A percentile compares a stretch with the other conserved stretches of the same genome.
Conservation (phyloP, 2,888 invertebrate genomes). For the Drosophila stalkeri region DNA sequence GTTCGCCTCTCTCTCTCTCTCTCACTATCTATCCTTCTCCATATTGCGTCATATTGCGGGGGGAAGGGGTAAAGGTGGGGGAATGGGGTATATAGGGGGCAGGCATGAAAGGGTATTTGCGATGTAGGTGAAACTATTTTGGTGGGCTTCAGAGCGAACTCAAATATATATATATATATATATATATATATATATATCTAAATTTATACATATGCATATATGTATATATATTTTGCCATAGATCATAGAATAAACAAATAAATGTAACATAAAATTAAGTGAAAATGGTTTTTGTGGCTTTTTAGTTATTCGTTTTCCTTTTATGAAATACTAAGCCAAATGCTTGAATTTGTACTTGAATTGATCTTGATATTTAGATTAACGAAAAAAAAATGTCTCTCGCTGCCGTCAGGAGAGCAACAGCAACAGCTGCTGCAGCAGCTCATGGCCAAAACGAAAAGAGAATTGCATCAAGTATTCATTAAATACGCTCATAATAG, state of each 20-base stretch:
- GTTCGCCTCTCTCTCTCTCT: conserved; percentile 74
- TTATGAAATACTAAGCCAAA: conserved; percentile 50
- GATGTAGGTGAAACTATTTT: conserved; percentile 12
- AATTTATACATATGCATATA: conserved; percentile 8
- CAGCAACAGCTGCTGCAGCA: conserved; percentile 62
- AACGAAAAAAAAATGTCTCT: conserved; percentile 16
- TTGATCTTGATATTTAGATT: conserved; percentile 47
- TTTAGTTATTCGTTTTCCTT: neutral
- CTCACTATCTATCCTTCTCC: conserved; percentile 84
- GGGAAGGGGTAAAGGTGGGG: neutral
- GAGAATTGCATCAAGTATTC: conserved; percentile 46
- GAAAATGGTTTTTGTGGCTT: conserved; percentile 1
- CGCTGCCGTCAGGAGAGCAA: neutral
- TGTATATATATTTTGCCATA: conserved; percentile 7
- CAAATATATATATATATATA: conserved; percentile 6
- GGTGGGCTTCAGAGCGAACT: conserved; percentile 34
- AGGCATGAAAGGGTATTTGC: conserved; percentile 21
- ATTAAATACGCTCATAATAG: conserved; percentile 78
- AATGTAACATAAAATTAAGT: conserved; percentile 26
- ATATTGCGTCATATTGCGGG: conserved; percentile 59
- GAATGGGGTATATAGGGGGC: neutral
- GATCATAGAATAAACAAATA: conserved; percentile 19
- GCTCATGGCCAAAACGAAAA: conserved; percentile 66
- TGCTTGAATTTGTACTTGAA: conserved; percentile 73
- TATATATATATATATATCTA: conserved; percentile 1